Conservation (phyloP, 2,113 vertebrate species). For the Oryzias celebensis region DNA sequence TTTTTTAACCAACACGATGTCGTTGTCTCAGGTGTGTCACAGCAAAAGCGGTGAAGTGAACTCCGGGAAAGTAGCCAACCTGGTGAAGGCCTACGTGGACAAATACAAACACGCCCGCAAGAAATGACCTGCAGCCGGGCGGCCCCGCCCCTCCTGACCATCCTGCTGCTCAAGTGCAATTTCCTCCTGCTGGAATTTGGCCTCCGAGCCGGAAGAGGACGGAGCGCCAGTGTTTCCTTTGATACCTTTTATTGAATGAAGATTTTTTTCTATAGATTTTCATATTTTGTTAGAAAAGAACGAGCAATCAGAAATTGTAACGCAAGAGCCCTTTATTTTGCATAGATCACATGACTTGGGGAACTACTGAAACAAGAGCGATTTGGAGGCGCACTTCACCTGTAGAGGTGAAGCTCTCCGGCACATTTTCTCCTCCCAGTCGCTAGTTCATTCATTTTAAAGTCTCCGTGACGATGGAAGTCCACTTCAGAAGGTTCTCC, state of each 20-base stretch:
- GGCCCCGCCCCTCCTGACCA: slow-evolving; percentile 31
- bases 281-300: slow-evolving; percentile 78
- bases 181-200: slow-evolving; percentile 79
- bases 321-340: slow-evolving; percentile 79
- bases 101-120: slow-evolving; percentile 95
- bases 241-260: slow-evolving; percentile 73
- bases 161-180: slow-evolving; percentile 91
- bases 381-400: slow-evolving; percentile 21
- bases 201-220: slow-evolving; percentile 74
- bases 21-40: slow-evolving; percentile 85
- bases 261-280: slow-evolving; percentile 83
- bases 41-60: slow-evolving; percentile 99
- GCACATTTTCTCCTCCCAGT: slow-evolving; percentile 66
- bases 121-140: slow-evolving; percentile 76
- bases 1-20: not conserved
- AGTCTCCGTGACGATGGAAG: no score
- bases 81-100: slow-evolving; percentile 97
- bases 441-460: no score
- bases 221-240: slow-evolving; percentile 60
- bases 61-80: slow-evolving; percentile 93
- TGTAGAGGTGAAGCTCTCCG: slow-evolving; percentile 61
- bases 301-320: slow-evolving; percentile 72
- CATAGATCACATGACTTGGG: slow-evolving; percentile 62
- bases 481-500: no score
- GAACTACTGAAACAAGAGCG: slow-evolving; percentile 61